These are phyloP conservation scores for Drosophila niveifrons DNA, from an alignment of 2,888 invertebrate species.

Conservation along the genomic window DNA sequence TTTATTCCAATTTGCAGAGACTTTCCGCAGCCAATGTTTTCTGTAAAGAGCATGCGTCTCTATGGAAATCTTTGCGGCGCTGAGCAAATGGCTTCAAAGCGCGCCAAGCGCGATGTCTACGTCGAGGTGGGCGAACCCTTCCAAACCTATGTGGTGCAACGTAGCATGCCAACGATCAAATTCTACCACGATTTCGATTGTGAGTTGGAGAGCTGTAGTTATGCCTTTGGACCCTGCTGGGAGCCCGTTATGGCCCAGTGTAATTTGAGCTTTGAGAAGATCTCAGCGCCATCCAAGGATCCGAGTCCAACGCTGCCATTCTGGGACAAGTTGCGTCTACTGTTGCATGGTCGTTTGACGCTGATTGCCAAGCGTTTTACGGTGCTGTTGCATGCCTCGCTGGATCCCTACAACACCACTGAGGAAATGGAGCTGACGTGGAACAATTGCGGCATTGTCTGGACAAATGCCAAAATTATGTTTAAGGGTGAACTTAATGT, in stretches of 20 bases:
- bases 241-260: conserved; percentile 91
- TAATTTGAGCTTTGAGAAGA: conserved; percentile 92
- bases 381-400: conserved; percentile 96
- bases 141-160: conserved; percentile 92
- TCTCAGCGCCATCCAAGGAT: conserved; percentile 94
- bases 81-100: conserved; percentile 91
- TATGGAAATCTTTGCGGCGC: conserved; percentile 97
- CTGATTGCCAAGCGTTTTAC: conserved; percentile 95
- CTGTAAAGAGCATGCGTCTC: conserved; percentile 92
- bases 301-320: conserved; percentile 97
- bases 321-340: conserved; percentile 98
- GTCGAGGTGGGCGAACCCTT: conserved; percentile 94
- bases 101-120: conserved; percentile 85
- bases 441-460: conserved; percentile 96
- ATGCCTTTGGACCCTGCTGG: conserved; percentile 99
- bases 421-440: conserved; percentile 99
- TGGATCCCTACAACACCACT: conserved; percentile 99
- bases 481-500: conserved; percentile 97
- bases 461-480: conserved; percentile 97
- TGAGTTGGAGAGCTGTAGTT: conserved; percentile 94
- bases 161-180: conserved; percentile 97
- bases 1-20: conserved; percentile 87
- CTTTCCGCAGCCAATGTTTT: conserved; percentile 96
- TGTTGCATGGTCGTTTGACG: conserved; percentile 96
- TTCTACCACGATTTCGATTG: conserved; percentile 99